phyloP scores from a whole-genome alignment of 1,140 invertebrate species.

The Notospermus geniculatus region DNA sequence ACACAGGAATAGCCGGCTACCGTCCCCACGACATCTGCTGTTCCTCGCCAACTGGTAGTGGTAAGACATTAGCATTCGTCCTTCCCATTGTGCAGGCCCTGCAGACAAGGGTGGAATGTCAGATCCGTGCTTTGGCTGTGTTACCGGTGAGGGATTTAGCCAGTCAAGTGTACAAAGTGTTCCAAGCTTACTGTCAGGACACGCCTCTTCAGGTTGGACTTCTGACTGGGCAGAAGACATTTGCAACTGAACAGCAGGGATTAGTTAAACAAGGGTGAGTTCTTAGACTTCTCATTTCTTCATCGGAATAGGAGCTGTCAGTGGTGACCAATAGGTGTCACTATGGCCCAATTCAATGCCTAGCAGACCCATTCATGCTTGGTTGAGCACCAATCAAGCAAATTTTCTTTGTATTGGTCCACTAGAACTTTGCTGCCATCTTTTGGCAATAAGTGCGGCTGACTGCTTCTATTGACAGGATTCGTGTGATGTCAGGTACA shows the following conservation, averaged over 20 bases:
- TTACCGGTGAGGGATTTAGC: conserved; percentile 91
- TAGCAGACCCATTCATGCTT: too few species aligned
- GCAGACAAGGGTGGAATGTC: conserved; percentile 54
- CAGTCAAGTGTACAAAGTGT: conserved; percentile 81
- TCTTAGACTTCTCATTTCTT: too few species aligned
- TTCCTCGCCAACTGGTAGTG: conserved; percentile 95
- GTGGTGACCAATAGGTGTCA: too few species aligned
- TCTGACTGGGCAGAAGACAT: conserved; percentile 69
- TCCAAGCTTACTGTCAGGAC: conserved; percentile 69
- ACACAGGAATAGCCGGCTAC: conserved; percentile 34
- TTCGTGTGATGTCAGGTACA: too few species aligned
- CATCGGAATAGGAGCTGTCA: too few species aligned
- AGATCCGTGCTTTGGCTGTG: conserved; percentile 81
- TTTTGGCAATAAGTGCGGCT: too few species aligned
- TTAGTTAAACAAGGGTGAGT: conserved; percentile 66
- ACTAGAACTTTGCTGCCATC: too few species aligned
- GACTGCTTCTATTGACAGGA: too few species aligned
- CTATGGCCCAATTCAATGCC: too few species aligned
- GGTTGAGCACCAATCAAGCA: too few species aligned
- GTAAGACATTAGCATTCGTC: conserved; percentile 93
- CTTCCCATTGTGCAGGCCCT: conserved; percentile 82
- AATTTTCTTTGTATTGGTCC: too few species aligned
- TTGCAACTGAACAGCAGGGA: conserved; percentile 73
- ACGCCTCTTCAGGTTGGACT: conserved; percentile 70
- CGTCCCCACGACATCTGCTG: conserved; percentile 87